These are phyloP conservation scores for Micrastur ruficollis DNA, from an alignment of 2,797 vertebrate species.

Conservation along the genomic window DNA sequence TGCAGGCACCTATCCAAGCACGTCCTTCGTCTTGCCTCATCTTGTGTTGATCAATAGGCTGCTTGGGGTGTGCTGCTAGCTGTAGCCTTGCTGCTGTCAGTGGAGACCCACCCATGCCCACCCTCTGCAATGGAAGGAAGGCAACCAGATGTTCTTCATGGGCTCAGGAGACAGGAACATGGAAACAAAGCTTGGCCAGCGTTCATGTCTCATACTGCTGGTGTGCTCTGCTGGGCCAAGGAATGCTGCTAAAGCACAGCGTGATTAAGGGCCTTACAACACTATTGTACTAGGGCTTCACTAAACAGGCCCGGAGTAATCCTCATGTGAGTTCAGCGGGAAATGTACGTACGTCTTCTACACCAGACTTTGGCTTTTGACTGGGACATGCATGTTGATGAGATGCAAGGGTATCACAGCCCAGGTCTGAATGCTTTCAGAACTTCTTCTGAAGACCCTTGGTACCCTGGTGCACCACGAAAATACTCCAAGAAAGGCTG, in stretches of 20 bases:
- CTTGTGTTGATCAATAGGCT: constrained; percentile 41
- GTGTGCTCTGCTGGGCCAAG: constrained; percentile 46
- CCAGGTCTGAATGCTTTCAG: background rate
- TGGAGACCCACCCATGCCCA: constrained; percentile 60
- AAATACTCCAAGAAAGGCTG: background rate
- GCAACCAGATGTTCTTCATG: constrained; percentile 62
- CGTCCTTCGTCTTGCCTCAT: constrained; percentile 45
- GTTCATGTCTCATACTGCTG: constrained; percentile 43
- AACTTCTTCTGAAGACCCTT: background rate
- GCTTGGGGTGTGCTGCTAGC: constrained; percentile 7
- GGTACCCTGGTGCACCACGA: background rate
- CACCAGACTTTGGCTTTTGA: background rate
- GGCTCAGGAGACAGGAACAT: constrained; percentile 49
- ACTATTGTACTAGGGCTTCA: constrained; percentile 7
- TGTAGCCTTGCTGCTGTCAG: constrained; percentile 18
- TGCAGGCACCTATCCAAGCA: constrained; percentile 48
- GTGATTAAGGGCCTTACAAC: background rate
- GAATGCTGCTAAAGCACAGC: constrained; percentile 43
- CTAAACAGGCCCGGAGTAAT: background rate
- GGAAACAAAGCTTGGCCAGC: constrained; percentile 61
- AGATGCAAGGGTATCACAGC: background rate
- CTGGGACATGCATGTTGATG: background rate
- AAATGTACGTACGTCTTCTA: background rate
- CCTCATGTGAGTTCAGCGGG: background rate
- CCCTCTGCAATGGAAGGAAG: constrained; percentile 31